Conservation (phyloP, 2,888 invertebrate species). For the Chymomyza procnemis region DNA sequence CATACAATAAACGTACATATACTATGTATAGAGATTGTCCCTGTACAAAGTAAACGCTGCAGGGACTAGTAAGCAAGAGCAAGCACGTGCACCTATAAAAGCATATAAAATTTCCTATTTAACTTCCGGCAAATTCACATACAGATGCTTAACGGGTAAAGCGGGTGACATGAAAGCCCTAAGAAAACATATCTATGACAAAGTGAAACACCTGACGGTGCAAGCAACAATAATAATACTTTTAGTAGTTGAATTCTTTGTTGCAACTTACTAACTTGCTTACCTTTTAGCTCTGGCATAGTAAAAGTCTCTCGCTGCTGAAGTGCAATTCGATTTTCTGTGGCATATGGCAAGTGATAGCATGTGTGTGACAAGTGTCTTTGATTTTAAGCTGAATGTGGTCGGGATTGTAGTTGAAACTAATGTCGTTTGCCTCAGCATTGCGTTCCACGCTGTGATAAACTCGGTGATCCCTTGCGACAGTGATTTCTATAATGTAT, state of each 20-base stretch:
- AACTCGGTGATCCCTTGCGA: not conserved
- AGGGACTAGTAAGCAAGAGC: not conserved
- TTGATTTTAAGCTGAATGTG: conserved; percentile 15
- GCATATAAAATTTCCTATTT: conserved; percentile 72
- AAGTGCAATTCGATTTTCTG: conserved; percentile 54
- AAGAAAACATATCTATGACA: conserved; percentile 73
- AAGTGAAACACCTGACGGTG: conserved; percentile 68
- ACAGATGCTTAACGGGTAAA: conserved; percentile 14
- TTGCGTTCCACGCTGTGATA: conserved; percentile 11
- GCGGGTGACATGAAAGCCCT: conserved; percentile 50
- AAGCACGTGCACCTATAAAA: conserved; percentile 55
- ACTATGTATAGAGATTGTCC: not conserved
- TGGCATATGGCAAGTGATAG: conserved; percentile 16
- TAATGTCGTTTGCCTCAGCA: not conserved
- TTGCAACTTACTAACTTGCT: conserved; percentile 40
- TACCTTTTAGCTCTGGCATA: conserved; percentile 27
- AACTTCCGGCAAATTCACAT: conserved; percentile 63
- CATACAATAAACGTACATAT: not conserved
- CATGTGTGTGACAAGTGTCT: conserved; percentile 59
- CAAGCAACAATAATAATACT: conserved; percentile 54
- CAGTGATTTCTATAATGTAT: not conserved
- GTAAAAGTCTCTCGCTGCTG: conserved; percentile 20
- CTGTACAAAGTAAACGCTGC: not conserved
- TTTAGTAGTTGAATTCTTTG: conserved; percentile 43
- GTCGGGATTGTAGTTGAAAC: not conserved